Base-by-base conservation (phyloP, 2,113 vertebrate species). In the Cheirogaleus medius region DNA sequence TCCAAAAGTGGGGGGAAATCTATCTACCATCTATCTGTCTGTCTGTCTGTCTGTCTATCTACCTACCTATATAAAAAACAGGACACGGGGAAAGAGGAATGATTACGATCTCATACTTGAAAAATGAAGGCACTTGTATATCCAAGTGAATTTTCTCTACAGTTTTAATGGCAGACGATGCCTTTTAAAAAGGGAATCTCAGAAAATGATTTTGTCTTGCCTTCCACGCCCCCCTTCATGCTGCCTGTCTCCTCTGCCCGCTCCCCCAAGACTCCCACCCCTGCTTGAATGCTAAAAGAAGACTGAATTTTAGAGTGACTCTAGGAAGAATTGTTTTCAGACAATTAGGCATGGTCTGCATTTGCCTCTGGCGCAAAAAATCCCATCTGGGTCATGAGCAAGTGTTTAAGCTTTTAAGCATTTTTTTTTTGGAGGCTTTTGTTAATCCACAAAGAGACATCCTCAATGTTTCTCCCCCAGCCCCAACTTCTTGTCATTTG, bases 381-480 rank as follows among this genome's bases (percentile, higher is more conserved):
- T 64, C 47, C 80, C 73, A 60, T 56, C 37, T 47, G 73, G 73
- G 29, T 64, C 92, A 32, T 58, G 80, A 44, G 58, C 8, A 7
- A 83, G 32, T 8, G 10, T 4, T 60, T 47, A n/a, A 37, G 92
- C 27, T 83, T 73, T 47, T 17, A 69, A 82, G 63, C 20, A 4
- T 76, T 94, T 83, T 78, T 60, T 25, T 66, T 94, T n/a, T 3
- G 34, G 92, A 90, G 68, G 32, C n/a, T 83, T 83, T 94, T 66
- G 8, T 74, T 32, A 71, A 87, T 23, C 66, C 25, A 1, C 2
- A 8, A 47, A 83, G 64, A 66, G 63, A 58, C 15, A 25, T 2
- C 20, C 27, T 96, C 66, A 13, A 32, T 6, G 0, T 4, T 18
- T 39, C 4, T 81, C 94, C 20, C 49, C 2, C 47, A 27, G 54